A percentile compares a stretch with the other conserved stretches of the same genome.
Conservation (phyloP, 1,140 invertebrate species). For the Mesaphorura yosii region DNA sequence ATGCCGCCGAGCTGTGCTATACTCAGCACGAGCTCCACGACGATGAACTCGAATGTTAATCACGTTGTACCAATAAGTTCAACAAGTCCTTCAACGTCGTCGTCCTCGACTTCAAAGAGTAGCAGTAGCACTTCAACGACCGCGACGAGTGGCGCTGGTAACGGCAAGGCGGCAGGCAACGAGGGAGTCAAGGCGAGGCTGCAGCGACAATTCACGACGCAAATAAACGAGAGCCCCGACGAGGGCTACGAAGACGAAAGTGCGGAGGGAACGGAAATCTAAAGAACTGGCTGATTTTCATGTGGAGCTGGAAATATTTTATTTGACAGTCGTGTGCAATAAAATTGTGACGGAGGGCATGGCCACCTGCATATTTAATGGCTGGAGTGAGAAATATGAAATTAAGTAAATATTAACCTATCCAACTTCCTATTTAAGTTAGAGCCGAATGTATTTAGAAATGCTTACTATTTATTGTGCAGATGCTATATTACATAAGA, state of each 20-base stretch:
- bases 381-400: too few species aligned
- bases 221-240: constrained; percentile 58
- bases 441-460: too few species aligned
- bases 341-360: too few species aligned
- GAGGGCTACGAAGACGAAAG: constrained; percentile 71
- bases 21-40: constrained; percentile 1
- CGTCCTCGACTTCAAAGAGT: not conserved
- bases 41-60: not conserved
- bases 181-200: constrained; percentile 14
- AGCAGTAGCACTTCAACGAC: too few species aligned
- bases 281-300: not conserved
- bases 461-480: too few species aligned
- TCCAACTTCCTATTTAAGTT: too few species aligned
- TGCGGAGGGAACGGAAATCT: constrained; percentile 31
- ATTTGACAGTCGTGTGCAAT: not conserved
- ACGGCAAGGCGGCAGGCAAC: not conserved
- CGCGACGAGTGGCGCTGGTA: too few species aligned
- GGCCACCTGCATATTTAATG: too few species aligned
- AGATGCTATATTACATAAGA: too few species aligned
- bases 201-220: constrained; percentile 23
- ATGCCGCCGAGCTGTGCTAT: too few species aligned
- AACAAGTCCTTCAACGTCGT: not conserved
- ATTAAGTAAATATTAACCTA: too few species aligned
- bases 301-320: not conserved
- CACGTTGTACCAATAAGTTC: too few species aligned